Percentiles rank a stretch among this genome's conserved stretches.
Evolutionary conservation across 2,113 vertebrate species (phyloP).

Genomic region (Colossoma macropomum): DNA sequence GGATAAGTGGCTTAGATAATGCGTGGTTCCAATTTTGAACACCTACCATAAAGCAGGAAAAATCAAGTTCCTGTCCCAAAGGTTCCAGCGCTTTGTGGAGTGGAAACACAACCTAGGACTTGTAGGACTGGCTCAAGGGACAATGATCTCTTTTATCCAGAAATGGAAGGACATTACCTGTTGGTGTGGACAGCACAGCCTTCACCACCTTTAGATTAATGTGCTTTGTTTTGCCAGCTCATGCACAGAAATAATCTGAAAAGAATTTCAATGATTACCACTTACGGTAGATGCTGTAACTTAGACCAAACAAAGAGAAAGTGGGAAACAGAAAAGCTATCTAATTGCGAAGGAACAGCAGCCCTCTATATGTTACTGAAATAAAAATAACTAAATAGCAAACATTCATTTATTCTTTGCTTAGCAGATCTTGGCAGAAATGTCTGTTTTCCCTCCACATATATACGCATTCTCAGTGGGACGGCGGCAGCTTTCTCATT

Average conservation of each 20-base stretch:
- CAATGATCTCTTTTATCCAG: background rate
- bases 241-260: constrained; percentile 6
- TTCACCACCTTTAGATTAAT: background rate
- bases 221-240: background rate
- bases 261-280: background rate
- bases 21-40: too few relatives aligned
- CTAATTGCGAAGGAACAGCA: background rate
- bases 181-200: background rate
- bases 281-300: background rate
- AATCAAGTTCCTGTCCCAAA: too few relatives aligned
- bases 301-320: background rate
- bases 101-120: too few relatives aligned
- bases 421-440: background rate
- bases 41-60: too few relatives aligned
- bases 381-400: constrained; percentile 48
- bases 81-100: too few relatives aligned
- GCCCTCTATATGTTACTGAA: constrained; percentile 1
- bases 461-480: constrained; percentile 1
- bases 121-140: too few relatives aligned
- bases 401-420: constrained; percentile 26
- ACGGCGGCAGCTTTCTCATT: background rate
- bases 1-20: too few relatives aligned
- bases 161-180: background rate
- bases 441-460: background rate
- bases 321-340: background rate